These are phyloP conservation scores for Gandaritis pyraliata DNA, from an alignment of 2,888 invertebrate genomes.

Conservation along the genomic window DNA sequence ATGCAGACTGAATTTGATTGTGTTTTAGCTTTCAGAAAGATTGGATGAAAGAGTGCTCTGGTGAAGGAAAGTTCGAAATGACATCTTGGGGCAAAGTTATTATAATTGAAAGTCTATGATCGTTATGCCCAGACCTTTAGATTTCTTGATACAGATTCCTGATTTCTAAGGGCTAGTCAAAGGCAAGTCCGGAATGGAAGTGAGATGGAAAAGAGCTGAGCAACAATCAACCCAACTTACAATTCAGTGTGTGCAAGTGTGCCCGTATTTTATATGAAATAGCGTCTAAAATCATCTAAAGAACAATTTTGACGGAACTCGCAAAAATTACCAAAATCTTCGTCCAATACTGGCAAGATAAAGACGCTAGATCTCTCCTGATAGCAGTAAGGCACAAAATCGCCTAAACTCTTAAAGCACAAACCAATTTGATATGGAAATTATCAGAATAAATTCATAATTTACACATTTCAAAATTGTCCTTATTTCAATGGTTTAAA, in stretches of 20 bases:
- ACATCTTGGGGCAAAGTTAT: not conserved
- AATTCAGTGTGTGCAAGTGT: constrained; percentile 27
- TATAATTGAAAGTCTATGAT: too few relatives aligned
- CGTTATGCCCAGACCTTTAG: too few relatives aligned
- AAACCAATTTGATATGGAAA: constrained; percentile 13
- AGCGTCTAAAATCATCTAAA: constrained; percentile 12
- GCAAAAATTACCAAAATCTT: not conserved
- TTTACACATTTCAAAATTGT: not conserved
- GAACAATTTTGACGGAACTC: constrained; percentile 3
- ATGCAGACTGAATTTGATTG: not conserved
- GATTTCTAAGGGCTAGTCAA: not conserved
- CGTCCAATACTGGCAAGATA: not conserved
- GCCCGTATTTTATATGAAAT: constrained; percentile 19
- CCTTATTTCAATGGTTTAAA: constrained; percentile 10
- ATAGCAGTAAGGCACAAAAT: constrained; percentile 15
- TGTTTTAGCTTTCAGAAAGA: not conserved
- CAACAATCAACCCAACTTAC: constrained; percentile 17
- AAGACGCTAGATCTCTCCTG: constrained; percentile 20
- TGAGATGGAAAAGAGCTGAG: not conserved
- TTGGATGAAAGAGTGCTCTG: not conserved
- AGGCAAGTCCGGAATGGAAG: not conserved
- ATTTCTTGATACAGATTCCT: too few relatives aligned
- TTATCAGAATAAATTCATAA: not conserved
- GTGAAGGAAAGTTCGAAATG: not conserved
- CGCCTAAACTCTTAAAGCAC: constrained; percentile 23